Percentiles rank a stretch among this genome's conserved stretches.
phyloP scores from a whole-genome alignment of 2,113 vertebrate genomes.

The Corythoichthys haematopterus region DNA sequence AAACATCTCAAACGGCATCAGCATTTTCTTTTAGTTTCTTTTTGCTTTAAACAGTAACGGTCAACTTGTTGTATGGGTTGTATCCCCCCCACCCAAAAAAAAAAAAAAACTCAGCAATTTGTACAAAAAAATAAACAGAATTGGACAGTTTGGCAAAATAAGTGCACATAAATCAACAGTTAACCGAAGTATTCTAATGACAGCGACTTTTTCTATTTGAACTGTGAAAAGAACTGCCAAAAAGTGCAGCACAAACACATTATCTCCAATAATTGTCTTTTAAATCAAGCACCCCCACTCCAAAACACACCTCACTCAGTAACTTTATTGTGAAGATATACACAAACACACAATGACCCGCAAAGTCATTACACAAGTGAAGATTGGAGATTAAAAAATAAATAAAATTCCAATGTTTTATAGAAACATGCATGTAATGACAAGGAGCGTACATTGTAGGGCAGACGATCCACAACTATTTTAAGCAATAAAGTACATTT shows the following conservation, averaged over 20 bases:
- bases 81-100: neutral
- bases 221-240: neutral
- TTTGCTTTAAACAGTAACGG: conserved; percentile 1
- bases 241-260: neutral
- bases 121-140: neutral
- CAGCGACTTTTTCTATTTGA: neutral
- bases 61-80: neutral
- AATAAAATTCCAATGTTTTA: neutral
- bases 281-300: neutral
- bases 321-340: neutral
- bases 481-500: neutral
- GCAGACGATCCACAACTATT: neutral
- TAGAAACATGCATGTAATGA: neutral
- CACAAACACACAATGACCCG: too few relatives aligned
- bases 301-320: neutral
- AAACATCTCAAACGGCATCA: conserved; percentile 49
- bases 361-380: neutral
- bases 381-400: neutral
- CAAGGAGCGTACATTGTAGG: neutral
- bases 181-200: too few relatives aligned
- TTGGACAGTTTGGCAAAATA: neutral
- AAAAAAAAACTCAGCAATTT: neutral
- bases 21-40: conserved; percentile 23
- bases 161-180: neutral
- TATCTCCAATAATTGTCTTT: neutral